Percentiles rank a stretch among this genome's conserved stretches.
Evolutionary conservation across 2,888 invertebrate species (phyloP).

Genomic region (Agrilus biguttatus): DNA sequence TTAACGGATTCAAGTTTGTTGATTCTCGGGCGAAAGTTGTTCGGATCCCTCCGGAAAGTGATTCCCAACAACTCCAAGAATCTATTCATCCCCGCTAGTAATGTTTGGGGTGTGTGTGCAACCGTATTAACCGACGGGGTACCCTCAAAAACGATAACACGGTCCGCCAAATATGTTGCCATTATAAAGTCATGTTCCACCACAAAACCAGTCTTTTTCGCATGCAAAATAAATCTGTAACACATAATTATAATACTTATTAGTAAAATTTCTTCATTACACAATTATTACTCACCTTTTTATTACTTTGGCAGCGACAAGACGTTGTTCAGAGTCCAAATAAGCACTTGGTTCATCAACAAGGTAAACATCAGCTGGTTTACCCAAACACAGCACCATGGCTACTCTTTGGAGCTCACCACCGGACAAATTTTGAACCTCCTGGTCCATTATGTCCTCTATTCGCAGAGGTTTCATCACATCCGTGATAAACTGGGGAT

Average conservation of each 20-base stretch:
- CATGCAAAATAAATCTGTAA: slow-evolving; percentile 84
- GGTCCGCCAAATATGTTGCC: slow-evolving; percentile 97
- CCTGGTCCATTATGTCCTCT: slow-evolving; percentile 94
- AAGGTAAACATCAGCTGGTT: slow-evolving; percentile 97
- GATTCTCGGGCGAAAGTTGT: slow-evolving; percentile 96
- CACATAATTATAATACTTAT: not conserved
- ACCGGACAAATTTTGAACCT: slow-evolving; percentile 96
- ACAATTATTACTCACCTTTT: slow-evolving; percentile 51
- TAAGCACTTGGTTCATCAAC: slow-evolving; percentile 99
- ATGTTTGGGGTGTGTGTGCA: slow-evolving; percentile 83
- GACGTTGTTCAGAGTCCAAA: slow-evolving; percentile 98
- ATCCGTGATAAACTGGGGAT: slow-evolving; percentile 95
- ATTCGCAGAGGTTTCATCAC: slow-evolving; percentile 98
- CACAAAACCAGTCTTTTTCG: slow-evolving; percentile 98
- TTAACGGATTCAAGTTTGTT: slow-evolving; percentile 95
- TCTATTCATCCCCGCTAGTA: slow-evolving; percentile 95
- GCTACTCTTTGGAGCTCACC: slow-evolving; percentile 98
- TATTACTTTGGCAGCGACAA: slow-evolving; percentile 97
- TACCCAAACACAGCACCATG: slow-evolving; percentile 88
- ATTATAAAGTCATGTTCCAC: slow-evolving; percentile 99
- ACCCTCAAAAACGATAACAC: slow-evolving; percentile 98
- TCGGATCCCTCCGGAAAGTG: slow-evolving; percentile 96
- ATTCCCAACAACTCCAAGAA: slow-evolving; percentile 92
- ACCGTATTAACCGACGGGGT: slow-evolving; percentile 75
- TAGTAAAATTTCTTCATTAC: too few relatives aligned